Evolutionary conservation across 2,797 vertebrate species (phyloP), one percentile per base, ranked within the genome.

Genomic region (Tiaroga cobitis): DNA sequence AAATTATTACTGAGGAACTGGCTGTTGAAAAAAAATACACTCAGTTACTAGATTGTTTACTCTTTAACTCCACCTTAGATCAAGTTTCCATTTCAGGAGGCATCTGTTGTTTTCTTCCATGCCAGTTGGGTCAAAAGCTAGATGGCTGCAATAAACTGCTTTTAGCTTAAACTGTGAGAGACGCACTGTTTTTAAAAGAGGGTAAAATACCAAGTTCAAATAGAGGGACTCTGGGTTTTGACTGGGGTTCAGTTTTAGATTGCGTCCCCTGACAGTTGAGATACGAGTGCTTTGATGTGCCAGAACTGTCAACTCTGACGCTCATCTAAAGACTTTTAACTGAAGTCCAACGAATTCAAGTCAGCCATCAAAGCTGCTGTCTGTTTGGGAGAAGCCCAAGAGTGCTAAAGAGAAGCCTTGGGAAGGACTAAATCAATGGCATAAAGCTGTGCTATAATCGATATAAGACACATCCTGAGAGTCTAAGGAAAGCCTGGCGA

Each of bases 261-360:
- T 80, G 76, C 39, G 21, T 83, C 86, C 54, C 83, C 63, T 41
- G 81, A 85, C 46, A 68, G 76, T 73, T 80, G 68, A 34, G 67
- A 74, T 56, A 69, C 29, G 11, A 86, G 63, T 34, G 32, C 78
- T 78, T 85, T 85, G 85, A 83, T 84, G 73, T 84, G 83, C 68
- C 73, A 79, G 39, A 88, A n/a, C 78, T 86, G 89, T 86, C 87
- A 90, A 73, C 49, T 82, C 79, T 85, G 26, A 80, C 82, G 82
- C 24, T 49, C 41, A 39, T 81, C 80, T 78, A 70, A 89, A 86
- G 68, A 37, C 79, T 87, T 84, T 76, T 68, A 82, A 74, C 56
- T 83, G 41, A 81, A 81, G 75, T 86, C 82, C 56, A 51, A 80
- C 4, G 51, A 76, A 85, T 67, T 65, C 59, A 75, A 80, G 76